Evolutionary conservation across 2,888 invertebrate genomes (phyloP).

Genomic region (Argynnis bischoffii): DNA sequence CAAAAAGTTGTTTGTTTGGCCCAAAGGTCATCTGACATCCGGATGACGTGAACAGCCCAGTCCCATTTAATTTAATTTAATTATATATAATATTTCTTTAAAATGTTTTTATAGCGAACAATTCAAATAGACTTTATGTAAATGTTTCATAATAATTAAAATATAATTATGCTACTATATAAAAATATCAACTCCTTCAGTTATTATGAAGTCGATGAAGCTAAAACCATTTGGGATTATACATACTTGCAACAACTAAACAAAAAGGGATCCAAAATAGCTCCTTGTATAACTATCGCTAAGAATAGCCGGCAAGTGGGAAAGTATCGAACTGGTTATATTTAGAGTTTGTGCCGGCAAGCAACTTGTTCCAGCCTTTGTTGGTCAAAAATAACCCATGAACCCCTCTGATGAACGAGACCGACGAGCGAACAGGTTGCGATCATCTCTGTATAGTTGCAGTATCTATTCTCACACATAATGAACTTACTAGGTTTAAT

Average conservation of each 20-base stretch:
- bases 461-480: constrained; percentile 24
- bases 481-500: constrained; percentile 10
- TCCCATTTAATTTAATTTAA: no score
- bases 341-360: constrained; percentile 50
- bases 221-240: constrained; percentile 34
- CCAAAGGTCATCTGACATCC: no score
- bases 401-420: constrained; percentile 45
- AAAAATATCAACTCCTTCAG: constrained; percentile 18
- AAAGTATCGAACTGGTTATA: constrained; percentile 68
- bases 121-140: no score
- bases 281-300: constrained; percentile 62
- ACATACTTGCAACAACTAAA: constrained; percentile 48
- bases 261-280: constrained; percentile 61
- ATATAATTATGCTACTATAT: neutral
- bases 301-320: constrained; percentile 62
- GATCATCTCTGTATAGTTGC: constrained; percentile 32
- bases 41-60: no score
- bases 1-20: no score
- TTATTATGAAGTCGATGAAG: constrained; percentile 23
- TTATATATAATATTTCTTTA: no score
- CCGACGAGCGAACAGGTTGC: constrained; percentile 34
- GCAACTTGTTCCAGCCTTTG: constrained; percentile 66
- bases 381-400: constrained; percentile 63
- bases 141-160: no score
- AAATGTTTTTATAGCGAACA: no score